Conservation (phyloP, 2,888 invertebrate species). For the Ormyrus nitidulus region DNA sequence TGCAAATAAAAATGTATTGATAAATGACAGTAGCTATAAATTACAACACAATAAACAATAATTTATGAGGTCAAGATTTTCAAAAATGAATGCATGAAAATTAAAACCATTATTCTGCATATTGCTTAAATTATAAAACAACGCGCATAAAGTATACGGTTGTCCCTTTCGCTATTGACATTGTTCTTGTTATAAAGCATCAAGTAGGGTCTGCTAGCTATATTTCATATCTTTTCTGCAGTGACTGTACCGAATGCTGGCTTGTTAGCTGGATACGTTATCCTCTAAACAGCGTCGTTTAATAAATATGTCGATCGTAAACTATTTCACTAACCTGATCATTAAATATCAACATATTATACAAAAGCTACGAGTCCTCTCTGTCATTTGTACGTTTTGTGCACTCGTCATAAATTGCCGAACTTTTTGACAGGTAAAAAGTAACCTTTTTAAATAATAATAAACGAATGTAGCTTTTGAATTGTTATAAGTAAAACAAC, state of each 20-base stretch:
- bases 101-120: conserved; percentile 32
- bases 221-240: conserved; percentile 56
- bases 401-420: not conserved
- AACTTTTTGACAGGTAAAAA: not conserved
- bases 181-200: conserved; percentile 51
- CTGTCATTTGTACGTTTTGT: conserved; percentile 21
- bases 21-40: conserved; percentile 24
- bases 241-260: conserved; percentile 58
- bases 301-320: conserved; percentile 73
- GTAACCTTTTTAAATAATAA: not conserved
- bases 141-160: not conserved
- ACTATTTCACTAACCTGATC: conserved; percentile 67
- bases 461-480: not conserved
- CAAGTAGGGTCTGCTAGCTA: conserved; percentile 25
- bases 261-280: conserved; percentile 66
- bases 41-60: conserved; percentile 17
- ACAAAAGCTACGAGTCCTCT: conserved; percentile 57
- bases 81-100: conserved; percentile 21
- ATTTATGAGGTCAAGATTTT: conserved; percentile 11
- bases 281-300: conserved; percentile 67
- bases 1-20: conserved; percentile 18
- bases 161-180: conserved; percentile 37
- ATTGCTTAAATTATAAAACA: conserved; percentile 26
- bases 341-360: conserved; percentile 71
- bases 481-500: no score